Percentiles rank a stretch among this genome's conserved stretches.
phyloP scores from a whole-genome alignment of 2,888 invertebrate species.

The Diarsia brunnea region DNA sequence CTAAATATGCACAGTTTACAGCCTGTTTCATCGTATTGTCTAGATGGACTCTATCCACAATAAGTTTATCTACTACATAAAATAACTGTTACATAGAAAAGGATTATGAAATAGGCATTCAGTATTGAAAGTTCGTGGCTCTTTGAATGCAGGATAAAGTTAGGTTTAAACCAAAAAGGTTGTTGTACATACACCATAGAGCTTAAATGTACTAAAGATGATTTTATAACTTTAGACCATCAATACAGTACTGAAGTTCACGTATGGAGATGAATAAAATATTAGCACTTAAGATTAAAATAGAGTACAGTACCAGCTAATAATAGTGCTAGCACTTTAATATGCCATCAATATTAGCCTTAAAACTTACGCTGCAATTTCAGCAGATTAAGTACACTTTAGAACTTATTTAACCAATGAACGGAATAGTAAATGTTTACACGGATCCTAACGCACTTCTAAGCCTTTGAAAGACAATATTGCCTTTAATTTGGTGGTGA shows the following conservation, averaged over 20 bases:
- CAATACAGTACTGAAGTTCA: neutral
- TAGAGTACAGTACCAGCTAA: slow-evolving; percentile 1
- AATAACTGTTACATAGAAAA: neutral
- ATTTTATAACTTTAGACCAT: neutral
- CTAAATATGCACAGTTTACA: too few species aligned
- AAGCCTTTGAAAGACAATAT: neutral
- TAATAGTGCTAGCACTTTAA: slow-evolving; percentile 15
- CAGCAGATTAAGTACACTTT: neutral
- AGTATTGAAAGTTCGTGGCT: neutral
- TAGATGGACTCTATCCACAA: neutral
- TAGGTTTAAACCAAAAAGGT: neutral
- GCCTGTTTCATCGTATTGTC: neutral
- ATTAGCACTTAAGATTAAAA: slow-evolving; percentile 31
- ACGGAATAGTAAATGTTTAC: neutral
- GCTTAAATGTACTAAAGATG: neutral
- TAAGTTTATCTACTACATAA: neutral
- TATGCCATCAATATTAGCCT: slow-evolving; percentile 15
- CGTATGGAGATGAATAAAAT: slow-evolving; percentile 41
- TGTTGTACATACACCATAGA: neutral
- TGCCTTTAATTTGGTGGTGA: too few species aligned
- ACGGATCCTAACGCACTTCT: neutral
- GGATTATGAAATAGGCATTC: neutral
- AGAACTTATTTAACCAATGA: neutral
- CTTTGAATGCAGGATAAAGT: neutral
- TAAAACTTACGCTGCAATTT: slow-evolving; percentile 15